Conservation (phyloP, 2,113 vertebrate genomes). For the Corythornis vintsioides region DNA sequence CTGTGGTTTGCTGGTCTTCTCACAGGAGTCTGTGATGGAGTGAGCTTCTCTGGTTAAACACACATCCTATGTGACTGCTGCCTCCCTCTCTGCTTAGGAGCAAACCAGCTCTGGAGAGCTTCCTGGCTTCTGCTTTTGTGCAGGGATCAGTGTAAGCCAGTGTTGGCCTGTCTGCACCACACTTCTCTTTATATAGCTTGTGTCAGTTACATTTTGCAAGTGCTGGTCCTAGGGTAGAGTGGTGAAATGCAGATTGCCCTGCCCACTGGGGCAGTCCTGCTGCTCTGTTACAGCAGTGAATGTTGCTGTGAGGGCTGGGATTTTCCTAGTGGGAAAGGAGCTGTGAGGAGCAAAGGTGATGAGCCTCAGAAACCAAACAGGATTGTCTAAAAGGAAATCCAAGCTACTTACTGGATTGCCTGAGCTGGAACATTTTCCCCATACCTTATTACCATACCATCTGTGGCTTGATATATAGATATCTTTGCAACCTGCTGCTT, state of each 20-base stretch:
- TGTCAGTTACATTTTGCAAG: background rate
- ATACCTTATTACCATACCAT: background rate
- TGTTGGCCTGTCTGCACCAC: accelerated
- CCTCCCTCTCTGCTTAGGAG: background rate
- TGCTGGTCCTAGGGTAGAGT: background rate
- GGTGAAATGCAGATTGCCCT: background rate
- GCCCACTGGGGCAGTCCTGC: no score
- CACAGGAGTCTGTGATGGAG: background rate
- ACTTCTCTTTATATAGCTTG: background rate
- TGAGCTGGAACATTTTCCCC: background rate
- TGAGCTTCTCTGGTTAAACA: background rate
- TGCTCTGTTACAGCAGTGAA: background rate
- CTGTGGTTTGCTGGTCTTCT: background rate
- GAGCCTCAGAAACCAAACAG: background rate
- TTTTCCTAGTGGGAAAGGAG: background rate
- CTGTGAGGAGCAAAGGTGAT: background rate
- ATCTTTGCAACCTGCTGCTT: background rate
- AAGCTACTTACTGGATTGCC: background rate
- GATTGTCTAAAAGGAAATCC: background rate
- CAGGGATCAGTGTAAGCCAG: background rate
- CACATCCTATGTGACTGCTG: background rate
- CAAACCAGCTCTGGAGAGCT: background rate
- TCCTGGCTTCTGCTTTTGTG: background rate
- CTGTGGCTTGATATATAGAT: background rate
- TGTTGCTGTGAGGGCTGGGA: background rate